phyloP scores from a whole-genome alignment of 2,888 invertebrate genomes.

The Drosophila neutralis region DNA sequence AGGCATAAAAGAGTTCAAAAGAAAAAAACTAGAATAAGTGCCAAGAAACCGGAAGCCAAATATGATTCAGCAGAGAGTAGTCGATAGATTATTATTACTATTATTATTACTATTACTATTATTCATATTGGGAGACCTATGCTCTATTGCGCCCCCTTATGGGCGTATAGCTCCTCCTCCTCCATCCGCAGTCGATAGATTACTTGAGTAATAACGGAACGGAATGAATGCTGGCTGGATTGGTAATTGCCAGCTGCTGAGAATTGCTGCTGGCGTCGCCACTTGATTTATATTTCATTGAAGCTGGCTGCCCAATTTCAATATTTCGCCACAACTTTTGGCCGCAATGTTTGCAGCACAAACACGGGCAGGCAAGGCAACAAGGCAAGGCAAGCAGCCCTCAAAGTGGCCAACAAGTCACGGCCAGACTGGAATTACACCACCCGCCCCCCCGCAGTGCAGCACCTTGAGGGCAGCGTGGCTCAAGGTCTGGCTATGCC shows the following conservation, averaged over 20 bases:
- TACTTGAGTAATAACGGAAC: neutral
- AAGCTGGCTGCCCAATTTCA: slow-evolving; percentile 42
- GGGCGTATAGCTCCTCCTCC: no score
- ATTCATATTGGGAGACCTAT: no score
- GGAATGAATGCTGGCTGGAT: neutral
- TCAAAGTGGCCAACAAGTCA: slow-evolving; percentile 54
- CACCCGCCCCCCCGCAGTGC: neutral
- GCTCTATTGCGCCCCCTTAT: no score
- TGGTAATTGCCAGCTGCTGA: neutral
- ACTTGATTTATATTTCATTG: slow-evolving; percentile 30
- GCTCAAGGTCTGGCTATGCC: slow-evolving; percentile 50
- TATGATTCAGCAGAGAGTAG: neutral
- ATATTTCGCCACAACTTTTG: slow-evolving; percentile 26
- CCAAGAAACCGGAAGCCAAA: neutral
- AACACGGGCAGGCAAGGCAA: slow-evolving; percentile 14
- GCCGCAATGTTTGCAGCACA: slow-evolving; percentile 44
- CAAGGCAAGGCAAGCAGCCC: slow-evolving; percentile 28
- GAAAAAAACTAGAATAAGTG: neutral
- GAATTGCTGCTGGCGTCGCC: slow-evolving; percentile 21
- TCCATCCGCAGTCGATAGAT: neutral
- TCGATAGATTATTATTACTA: neutral
- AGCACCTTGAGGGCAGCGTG: neutral
- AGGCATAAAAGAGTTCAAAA: neutral
- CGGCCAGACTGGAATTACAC: slow-evolving; percentile 22
- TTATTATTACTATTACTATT: no score